phyloP scores from a whole-genome alignment of 2,797 vertebrate species.

The Lepus townsendii region DNA sequence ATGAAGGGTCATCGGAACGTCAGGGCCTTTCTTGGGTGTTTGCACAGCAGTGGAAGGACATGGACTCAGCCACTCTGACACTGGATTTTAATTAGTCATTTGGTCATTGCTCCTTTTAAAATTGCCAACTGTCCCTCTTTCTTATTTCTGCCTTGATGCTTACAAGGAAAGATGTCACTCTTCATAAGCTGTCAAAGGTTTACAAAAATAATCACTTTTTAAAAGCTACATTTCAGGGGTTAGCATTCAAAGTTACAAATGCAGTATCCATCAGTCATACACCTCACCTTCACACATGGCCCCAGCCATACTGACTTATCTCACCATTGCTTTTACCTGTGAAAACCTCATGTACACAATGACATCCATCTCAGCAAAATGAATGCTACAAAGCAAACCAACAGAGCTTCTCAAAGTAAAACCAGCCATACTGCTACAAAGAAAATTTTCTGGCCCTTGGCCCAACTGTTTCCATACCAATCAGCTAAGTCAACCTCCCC shows the following conservation, averaged over 20 bases:
- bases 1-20: not conserved
- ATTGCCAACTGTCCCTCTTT: constrained; percentile 30
- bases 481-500: constrained; percentile 57
- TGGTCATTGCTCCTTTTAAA: not conserved
- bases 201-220: constrained; percentile 40
- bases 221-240: constrained; percentile 21
- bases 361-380: constrained; percentile 41
- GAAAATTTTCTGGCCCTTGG: constrained; percentile 74
- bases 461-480: constrained; percentile 64
- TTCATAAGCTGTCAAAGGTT: constrained; percentile 64
- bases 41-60: not conserved
- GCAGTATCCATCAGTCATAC: not conserved
- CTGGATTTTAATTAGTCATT: not conserved
- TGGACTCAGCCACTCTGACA: not conserved
- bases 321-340: not conserved
- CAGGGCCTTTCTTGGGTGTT: not conserved
- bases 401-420: constrained; percentile 72
- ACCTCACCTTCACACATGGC: constrained; percentile 58
- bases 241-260: constrained; percentile 20
- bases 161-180: constrained; percentile 56
- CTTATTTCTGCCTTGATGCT: constrained; percentile 51
- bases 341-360: constrained; percentile 58
- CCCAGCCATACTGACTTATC: constrained; percentile 58
- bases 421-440: constrained; percentile 66
- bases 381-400: constrained; percentile 66